Conservation (phyloP, 2,797 vertebrate species). For the Adrianichthys oophorus region DNA sequence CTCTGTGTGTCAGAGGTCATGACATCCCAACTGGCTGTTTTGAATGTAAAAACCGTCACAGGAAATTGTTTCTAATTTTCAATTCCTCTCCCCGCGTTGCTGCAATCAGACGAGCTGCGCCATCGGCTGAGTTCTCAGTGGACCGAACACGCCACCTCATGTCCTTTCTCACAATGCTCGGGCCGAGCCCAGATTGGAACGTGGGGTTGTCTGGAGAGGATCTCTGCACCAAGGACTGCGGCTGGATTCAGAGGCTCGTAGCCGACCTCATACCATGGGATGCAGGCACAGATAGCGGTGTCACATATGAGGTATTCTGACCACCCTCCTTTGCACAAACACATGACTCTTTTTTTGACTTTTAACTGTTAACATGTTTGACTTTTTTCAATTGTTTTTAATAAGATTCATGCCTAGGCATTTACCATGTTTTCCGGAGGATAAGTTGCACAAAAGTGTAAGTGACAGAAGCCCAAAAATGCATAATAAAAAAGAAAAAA, state of each 20-base stretch:
- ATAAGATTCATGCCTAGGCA: no score
- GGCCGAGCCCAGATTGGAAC: slow-evolving; percentile 96
- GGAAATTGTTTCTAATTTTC: background rate
- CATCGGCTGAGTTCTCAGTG: slow-evolving; percentile 96
- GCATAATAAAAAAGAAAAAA: no score
- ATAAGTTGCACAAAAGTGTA: no score
- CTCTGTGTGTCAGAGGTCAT: slow-evolving; percentile 22
- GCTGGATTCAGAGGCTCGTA: slow-evolving; percentile 91
- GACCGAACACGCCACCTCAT: slow-evolving; percentile 91
- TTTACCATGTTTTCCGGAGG: no score
- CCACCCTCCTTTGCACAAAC: background rate
- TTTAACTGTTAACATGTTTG: background rate
- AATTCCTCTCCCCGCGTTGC: background rate
- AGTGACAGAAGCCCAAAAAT: no score
- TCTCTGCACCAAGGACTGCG: slow-evolving; percentile 93
- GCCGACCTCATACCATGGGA: slow-evolving; percentile 96
- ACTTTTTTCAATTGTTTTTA: no score
- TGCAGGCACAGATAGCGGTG: slow-evolving; percentile 90
- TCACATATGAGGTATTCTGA: slow-evolving; percentile 88
- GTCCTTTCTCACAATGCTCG: slow-evolving; percentile 97
- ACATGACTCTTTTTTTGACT: background rate
- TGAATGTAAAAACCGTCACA: background rate
- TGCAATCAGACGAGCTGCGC: slow-evolving; percentile 87
- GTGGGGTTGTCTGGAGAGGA: slow-evolving; percentile 93
- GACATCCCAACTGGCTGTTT: slow-evolving; percentile 12